Base-by-base conservation (phyloP, 2,797 vertebrate species). In the Hydrolagus colliei region DNA sequence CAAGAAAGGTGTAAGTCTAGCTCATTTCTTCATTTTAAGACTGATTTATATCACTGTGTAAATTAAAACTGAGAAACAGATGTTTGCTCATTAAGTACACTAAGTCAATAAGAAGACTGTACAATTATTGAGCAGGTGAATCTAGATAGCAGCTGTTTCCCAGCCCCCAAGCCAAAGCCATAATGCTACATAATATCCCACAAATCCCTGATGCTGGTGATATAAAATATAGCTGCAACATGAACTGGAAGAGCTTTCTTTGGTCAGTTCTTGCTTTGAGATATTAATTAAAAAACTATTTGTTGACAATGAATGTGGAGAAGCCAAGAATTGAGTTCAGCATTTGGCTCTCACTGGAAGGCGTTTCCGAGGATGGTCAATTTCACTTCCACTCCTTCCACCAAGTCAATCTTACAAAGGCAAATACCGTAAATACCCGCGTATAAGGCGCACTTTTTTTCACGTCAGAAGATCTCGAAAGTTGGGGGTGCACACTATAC, bases 351-450 rank as follows among this genome's bases (percentile, higher is more conserved):
- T 52, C 41, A 52, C 41, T 52, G 41, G 2, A 52, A 6, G 41
- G 41, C 41, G 1, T 52, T 52, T 52, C 41, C 41, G 3, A 52
- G 86, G 85, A 78, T 11, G 59, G 27, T 86, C 85, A 88, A 88
- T 78, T 88, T 61, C 73, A 80, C 88, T 88, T 77, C 59, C 63
- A 80, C 72, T 86, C 41, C 18, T 13, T 80, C 67, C 41, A 52
- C 41, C 41, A 52, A 52, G 41, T 52, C 41, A 52, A 52, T 52
- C 41, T 52, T 52, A 52, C 2, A 52, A 52, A 52, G 41, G 3
- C 41, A 52, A 65, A 75, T 78, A n/a, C 73, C 73, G 59, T n/a
- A 80, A 32, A 8, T 4, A 9, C 1, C 9, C 59, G 71, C 20
- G 16, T 35, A 27, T 27, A 27, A 27, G 27, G 27, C 27, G 27